Evolutionary conservation across 2,113 vertebrate species (phyloP).

Genomic region (Garra rufa): DNA sequence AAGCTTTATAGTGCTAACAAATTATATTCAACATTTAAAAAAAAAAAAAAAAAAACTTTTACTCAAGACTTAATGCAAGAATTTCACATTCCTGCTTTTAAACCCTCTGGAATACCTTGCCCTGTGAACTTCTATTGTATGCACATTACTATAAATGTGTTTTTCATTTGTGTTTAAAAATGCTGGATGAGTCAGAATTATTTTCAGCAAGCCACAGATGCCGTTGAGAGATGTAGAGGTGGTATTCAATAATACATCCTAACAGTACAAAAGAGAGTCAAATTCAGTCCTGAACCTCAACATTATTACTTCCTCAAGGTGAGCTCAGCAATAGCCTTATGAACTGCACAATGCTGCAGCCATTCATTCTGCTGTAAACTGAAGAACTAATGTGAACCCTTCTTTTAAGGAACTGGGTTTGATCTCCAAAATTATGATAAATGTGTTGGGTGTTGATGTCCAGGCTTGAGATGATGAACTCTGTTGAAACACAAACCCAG

Average conservation of each 20-base stretch:
- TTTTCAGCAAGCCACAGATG: slow-evolving; percentile 1
- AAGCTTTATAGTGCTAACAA: background rate
- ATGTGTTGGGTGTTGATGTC: background rate
- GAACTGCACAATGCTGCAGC: background rate
- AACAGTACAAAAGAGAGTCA: background rate
- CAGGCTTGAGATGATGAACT: background rate
- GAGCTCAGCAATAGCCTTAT: background rate
- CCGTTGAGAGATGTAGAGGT: background rate
- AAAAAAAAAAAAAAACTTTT: background rate
- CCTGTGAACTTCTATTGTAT: background rate
- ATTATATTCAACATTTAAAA: background rate
- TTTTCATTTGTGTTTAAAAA: background rate
- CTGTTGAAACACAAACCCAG: background rate
- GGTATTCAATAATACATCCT: background rate
- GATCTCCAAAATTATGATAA: background rate
- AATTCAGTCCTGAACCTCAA: background rate
- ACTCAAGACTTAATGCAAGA: background rate
- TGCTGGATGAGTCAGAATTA: slow-evolving; percentile 15
- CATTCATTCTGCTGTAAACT: background rate
- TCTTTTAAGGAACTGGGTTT: background rate
- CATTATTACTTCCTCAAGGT: slow-evolving; percentile 8
- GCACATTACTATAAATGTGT: background rate
- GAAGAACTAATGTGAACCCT: background rate
- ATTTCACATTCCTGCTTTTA: background rate
- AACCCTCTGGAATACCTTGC: background rate